Evolutionary conservation across 2,113 vertebrate species (phyloP).

Genomic region (Cryptotis parvus): DNA sequence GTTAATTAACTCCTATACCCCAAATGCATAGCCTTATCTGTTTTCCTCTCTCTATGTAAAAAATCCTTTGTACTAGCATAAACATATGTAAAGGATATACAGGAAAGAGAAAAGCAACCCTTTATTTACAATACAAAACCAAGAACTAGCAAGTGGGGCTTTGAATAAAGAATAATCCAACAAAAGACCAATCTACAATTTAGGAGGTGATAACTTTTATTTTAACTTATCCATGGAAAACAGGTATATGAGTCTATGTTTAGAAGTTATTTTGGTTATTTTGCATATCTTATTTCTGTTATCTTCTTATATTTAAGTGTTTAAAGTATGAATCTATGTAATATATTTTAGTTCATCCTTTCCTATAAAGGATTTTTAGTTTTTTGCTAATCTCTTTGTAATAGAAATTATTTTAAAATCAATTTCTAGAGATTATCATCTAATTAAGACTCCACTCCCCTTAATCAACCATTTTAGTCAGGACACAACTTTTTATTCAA

Average conservation of each 20-base stretch:
- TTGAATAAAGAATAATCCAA: no score
- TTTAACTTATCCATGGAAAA: background rate
- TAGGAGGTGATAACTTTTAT: background rate
- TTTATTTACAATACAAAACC: no score
- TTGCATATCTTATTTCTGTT: background rate
- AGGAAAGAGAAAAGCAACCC: no score
- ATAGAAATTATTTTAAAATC: conserved; percentile 29
- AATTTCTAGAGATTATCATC: background rate
- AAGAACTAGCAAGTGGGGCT: no score
- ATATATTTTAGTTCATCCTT: background rate
- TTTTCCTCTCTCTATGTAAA: no score
- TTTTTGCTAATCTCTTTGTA: conserved; percentile 4
- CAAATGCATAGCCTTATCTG: no score
- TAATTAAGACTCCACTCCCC: background rate
- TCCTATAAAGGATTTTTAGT: background rate
- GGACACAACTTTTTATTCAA: background rate
- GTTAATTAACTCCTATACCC: no score
- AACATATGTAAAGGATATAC: no score
- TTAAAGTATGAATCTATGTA: no score
- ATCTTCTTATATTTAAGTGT: no score
- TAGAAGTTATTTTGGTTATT: no score
- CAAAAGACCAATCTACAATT: background rate
- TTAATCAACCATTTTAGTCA: conserved; percentile 32
- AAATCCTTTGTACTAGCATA: no score
- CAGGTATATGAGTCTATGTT: background rate